These are phyloP conservation scores for Diarsia brunnea DNA, from an alignment of 2,888 invertebrate genomes.

Conservation along the genomic window DNA sequence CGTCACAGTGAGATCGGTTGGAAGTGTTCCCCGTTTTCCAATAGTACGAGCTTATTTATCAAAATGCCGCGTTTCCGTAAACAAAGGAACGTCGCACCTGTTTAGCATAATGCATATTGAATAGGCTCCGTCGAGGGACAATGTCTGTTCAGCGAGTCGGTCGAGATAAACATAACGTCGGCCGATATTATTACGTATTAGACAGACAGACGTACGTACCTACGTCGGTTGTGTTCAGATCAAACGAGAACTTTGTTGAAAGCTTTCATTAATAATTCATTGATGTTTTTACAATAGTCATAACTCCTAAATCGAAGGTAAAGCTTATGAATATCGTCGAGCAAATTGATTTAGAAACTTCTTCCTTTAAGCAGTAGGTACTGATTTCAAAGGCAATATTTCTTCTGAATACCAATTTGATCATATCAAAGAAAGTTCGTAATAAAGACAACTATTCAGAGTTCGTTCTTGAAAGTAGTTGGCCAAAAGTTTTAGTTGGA, in stretches of 20 bases:
- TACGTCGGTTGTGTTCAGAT: constrained; percentile 35
- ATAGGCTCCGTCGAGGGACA: constrained; percentile 59
- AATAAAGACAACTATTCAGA: constrained; percentile 32
- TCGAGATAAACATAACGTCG: constrained; percentile 54
- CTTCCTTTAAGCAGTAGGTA: background rate
- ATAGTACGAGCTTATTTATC: constrained; percentile 63
- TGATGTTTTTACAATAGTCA: constrained; percentile 19
- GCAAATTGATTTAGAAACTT: constrained; percentile 28
- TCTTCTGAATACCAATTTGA: constrained; percentile 41
- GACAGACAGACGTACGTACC: constrained; percentile 17
- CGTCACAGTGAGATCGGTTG: constrained; percentile 58
- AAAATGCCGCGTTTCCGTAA: constrained; percentile 67
- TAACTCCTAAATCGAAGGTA: constrained; percentile 11
- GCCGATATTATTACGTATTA: constrained; percentile 48
- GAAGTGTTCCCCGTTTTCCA: constrained; percentile 54
- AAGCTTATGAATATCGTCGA: constrained; percentile 25
- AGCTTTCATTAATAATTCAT: constrained; percentile 45
- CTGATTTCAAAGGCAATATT: constrained; percentile 20
- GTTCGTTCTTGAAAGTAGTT: constrained; percentile 16
- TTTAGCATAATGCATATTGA: constrained; percentile 75
- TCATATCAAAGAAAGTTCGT: constrained; percentile 15
- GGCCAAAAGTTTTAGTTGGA: constrained; percentile 18
- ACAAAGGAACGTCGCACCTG: constrained; percentile 69
- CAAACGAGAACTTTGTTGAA: constrained; percentile 46
- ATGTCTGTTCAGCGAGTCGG: constrained; percentile 51